phyloP scores from a whole-genome alignment of 1,140 invertebrate species.

The Probaryconus sp. region DNA sequence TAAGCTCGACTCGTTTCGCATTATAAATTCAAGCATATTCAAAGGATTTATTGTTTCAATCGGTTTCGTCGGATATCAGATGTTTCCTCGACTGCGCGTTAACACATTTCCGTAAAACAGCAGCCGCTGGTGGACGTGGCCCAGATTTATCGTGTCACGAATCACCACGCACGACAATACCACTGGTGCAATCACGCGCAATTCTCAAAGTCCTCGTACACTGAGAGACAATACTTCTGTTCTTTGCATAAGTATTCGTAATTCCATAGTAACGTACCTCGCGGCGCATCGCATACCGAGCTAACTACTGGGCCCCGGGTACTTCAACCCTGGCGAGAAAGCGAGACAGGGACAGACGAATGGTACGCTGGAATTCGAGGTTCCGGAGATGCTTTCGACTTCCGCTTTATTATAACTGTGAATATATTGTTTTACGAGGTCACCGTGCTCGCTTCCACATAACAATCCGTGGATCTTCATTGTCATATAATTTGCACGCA shows the following conservation, averaged over 20 bases:
- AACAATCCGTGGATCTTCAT: slow-evolving; percentile 52
- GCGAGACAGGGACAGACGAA: no score
- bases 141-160: slow-evolving; percentile 52
- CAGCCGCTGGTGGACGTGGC: slow-evolving; percentile 33
- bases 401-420: slow-evolving; percentile 64
- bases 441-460: slow-evolving; percentile 28
- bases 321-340: slow-evolving; percentile 43
- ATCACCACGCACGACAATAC: slow-evolving; percentile 43
- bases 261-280: slow-evolving; percentile 36
- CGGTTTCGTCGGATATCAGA: slow-evolving; percentile 33
- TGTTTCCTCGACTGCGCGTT: slow-evolving; percentile 38
- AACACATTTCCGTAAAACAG: slow-evolving; percentile 51
- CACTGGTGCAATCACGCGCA: slow-evolving; percentile 52
- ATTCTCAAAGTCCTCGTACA: slow-evolving; percentile 47
- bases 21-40: slow-evolving; percentile 40
- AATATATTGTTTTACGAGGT: slow-evolving; percentile 65
- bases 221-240: slow-evolving; percentile 39
- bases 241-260: slow-evolving; percentile 56
- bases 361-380: slow-evolving; percentile 44
- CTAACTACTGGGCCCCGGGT: slow-evolving; percentile 37
- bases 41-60: slow-evolving; percentile 49
- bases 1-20: slow-evolving; percentile 28
- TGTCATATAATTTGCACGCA: slow-evolving; percentile 36
- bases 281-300: slow-evolving; percentile 25
- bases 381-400: slow-evolving; percentile 58